Evolutionary conservation across 1,140 invertebrate species (phyloP), one percentile per base, ranked within the genome.

Genomic region (Drosophila lacertosa): DNA sequence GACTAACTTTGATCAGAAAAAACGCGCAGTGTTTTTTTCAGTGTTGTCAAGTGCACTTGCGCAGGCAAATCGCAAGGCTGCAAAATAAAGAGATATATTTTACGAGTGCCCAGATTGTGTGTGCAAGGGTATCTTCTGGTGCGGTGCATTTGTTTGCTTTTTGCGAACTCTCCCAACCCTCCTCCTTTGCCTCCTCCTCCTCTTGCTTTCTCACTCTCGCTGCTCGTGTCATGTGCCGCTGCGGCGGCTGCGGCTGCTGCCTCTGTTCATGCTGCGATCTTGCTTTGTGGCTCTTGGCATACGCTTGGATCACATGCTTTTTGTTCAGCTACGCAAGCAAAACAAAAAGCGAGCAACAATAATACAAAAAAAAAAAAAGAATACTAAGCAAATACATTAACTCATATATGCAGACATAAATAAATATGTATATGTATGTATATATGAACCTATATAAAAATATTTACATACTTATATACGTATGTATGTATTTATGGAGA

Each of bases 271-370:
- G 53, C 62, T 48, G 45, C 16, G 32, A 20, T 42, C 26, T 47
- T 65, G 42, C 47, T 24, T 54, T 39, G 35, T 54, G 51, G 35
- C 39, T 66, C 62, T 66, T 60, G 53, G 58, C 80, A 79, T 82
- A 74, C 63, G 64, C 74, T 71, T 71, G 74, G 82, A 83, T 88
- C 82, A 88, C 82, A 88, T 88, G 82, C 83, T 88, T 86, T 71
- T 65, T 83, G n/a, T 86, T 82, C 77, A 78, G 83, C 82, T 89
- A 88, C 82, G 82, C 82, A 88, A 89, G 83, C 82, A 89, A 86
- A 75, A 86, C 75, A 80, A 86, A 83, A 86, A 86, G 77, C 77
- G 48, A 86, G 64, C 76, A 77, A 63, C 45, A 74, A 64, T 42
- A 42, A 62, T 29, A 42, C 10, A 60, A 35, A 20, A 48, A 15